These are phyloP conservation scores for Heliconius hermathena DNA, from an alignment of 1,140 invertebrate genomes.

Conservation along the genomic window DNA sequence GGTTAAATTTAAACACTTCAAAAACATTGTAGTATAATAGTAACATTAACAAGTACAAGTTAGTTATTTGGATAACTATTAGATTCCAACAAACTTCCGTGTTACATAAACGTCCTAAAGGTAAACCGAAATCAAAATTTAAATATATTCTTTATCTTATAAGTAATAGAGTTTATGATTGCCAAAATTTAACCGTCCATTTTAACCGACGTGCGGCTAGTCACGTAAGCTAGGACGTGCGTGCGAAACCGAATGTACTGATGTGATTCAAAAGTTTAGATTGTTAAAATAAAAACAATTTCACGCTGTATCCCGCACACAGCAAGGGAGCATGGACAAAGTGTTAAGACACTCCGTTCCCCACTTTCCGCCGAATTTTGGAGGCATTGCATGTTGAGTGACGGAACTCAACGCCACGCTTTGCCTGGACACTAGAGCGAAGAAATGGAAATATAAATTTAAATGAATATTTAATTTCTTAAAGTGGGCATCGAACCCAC, in stretches of 20 bases:
- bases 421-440: too few relatives aligned
- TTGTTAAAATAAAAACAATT: too few relatives aligned
- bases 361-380: too few relatives aligned
- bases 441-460: too few relatives aligned
- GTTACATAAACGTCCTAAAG: conserved; percentile 14
- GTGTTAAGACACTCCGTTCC: too few relatives aligned
- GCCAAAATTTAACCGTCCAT: not conserved
- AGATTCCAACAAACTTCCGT: not conserved
- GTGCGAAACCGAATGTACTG: not conserved
- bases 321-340: too few relatives aligned
- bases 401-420: too few relatives aligned
- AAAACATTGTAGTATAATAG: too few relatives aligned
- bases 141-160: not conserved
- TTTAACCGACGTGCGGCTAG: conserved; percentile 31
- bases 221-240: conserved; percentile 39
- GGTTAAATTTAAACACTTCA: not conserved
- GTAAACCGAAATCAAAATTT: not conserved
- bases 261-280: not conserved
- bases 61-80: not conserved
- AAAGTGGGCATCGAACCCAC: too few relatives aligned
- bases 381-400: too few relatives aligned
- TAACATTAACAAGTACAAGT: not conserved
- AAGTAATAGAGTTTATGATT: not conserved
- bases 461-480: too few relatives aligned
- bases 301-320: too few relatives aligned